Evolutionary conservation across 92 coral and sea anemone genomes (phyloP), one percentile per base, ranked within the genome.

Genomic region (Nematostella vectensis): DNA sequence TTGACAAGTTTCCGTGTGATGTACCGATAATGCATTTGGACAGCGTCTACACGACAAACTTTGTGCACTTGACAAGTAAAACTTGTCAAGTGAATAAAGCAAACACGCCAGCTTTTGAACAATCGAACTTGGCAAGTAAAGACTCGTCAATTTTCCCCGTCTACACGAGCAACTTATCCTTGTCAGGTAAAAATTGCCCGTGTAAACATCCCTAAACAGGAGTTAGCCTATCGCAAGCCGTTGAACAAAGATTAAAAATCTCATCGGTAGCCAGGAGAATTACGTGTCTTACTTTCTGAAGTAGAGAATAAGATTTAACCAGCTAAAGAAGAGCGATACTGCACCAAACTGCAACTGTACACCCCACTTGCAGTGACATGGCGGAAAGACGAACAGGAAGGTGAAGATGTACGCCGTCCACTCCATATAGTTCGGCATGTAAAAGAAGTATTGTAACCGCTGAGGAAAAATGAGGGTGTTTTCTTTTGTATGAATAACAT

Each of bases 231-330:
- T 16, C 9, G 11, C 8, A 38, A 11, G 47, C 43, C 10, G n/a
- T n/a, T n/a, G n/a, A n/a, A n/a, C n/a, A n/a, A n/a, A n/a, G n/a
- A n/a, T n/a, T n/a, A n/a, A n/a, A n/a, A n/a, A n/a, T n/a, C n/a
- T n/a, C n/a, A n/a, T n/a, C n/a, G n/a, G n/a, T n/a, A n/a, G n/a
- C n/a, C n/a, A n/a, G n/a, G n/a, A n/a, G n/a, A n/a, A n/a, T n/a
- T n/a, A n/a, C n/a, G n/a, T 6, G 40, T 27, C 68, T 48, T 30
- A 85, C 95, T 85, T 85, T 85, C 95, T 75, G 72, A 85, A 76
- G 59, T 76, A 85, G 25, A 85, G 63, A 17, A 81, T 73, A 11
- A 85, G 84, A 39, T 85, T 85, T 15, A 85, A 67, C 95, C 95
- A 85, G 57, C 84, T 85, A 38, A 85, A 72, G 72, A 85, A 85